Evolutionary conservation across 2,113 vertebrate genomes (phyloP), one percentile per base, ranked within the genome.

Genomic region (Nerophis ophidion): DNA sequence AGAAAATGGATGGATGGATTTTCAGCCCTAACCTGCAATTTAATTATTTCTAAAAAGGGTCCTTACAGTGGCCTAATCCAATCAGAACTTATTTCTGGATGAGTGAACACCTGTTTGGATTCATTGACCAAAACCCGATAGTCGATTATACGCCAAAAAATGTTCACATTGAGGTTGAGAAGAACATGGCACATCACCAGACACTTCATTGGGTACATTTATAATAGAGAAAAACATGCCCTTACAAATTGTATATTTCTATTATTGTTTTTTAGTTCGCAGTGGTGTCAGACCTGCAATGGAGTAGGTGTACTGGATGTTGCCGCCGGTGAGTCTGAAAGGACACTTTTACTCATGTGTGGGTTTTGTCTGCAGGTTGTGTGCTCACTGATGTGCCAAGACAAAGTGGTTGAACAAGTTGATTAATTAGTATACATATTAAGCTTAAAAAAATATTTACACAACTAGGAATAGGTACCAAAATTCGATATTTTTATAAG

Each of bases 21-120:
- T n/a, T n/a, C n/a, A n/a, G 79, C 79, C 68, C 83, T 82, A 74
- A 26, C 26, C 26, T 26, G 26, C 26, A 26, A 4, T 60, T 77
- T 81, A 84, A 83, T 68, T 71, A 81, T 56, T 51, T 60, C 62
- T n/a, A 15, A 38, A 56, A 12, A 6, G 1, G 4, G 42, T 36
- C 51, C 64, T 75, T 48, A 67, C 46, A n/a, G 49, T 4, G 4
- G 26, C 63, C 61, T 78, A 84, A 85, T 85, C 87, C 77, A 71
- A 79, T 75, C 60, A 80, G 73, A 81, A 82, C 74, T 56, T 81
- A 81, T 78, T 86, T 86, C 78, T 83, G 80, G 70, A 66, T 75
- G 74, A 85, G 57, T 77, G 56, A 70, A 72, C 61, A 45, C 9
- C 61, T 65, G 50, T 46, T 57, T 47, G 49, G 54, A 61, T 42